Conservation (phyloP, 64 coral and sea anemone species). For the Exaiptasia diaphana region DNA sequence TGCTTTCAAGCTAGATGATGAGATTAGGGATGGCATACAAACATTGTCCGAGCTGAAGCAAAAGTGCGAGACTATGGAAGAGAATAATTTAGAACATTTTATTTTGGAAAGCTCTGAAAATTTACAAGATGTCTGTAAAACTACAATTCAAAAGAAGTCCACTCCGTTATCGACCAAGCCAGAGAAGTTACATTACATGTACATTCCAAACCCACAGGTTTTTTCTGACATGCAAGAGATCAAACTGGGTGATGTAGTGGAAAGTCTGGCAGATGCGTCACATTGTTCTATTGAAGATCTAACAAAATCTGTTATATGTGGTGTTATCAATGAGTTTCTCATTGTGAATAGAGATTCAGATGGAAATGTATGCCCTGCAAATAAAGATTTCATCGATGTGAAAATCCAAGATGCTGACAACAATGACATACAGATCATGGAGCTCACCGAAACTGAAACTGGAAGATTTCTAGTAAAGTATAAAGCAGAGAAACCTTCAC, state of each 20-base stretch:
- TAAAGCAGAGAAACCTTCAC: background rate
- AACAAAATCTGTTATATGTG: background rate
- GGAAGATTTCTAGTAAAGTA: background rate
- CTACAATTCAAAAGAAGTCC: background rate
- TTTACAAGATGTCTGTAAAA: background rate
- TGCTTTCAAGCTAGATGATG: too few species aligned
- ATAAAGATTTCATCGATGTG: background rate
- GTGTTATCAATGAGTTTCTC: background rate
- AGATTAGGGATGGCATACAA: too few species aligned
- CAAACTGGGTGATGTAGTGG: background rate
- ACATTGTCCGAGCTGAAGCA: too few species aligned
- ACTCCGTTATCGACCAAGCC: background rate
- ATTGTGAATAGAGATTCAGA: background rate
- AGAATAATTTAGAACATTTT: too few species aligned
- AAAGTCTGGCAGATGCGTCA: background rate
- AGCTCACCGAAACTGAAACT: background rate
- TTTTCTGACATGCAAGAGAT: too few species aligned
- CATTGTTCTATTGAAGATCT: background rate
- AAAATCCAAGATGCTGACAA: background rate
- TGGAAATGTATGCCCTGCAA: background rate
- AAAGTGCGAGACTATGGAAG: too few species aligned
- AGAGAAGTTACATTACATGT: background rate
- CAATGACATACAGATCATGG: background rate
- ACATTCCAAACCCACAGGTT: too few species aligned
- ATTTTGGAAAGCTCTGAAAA: background rate